phyloP scores from a whole-genome alignment of 2,797 vertebrate genomes.

The Eleutherodactylus coqui region DNA sequence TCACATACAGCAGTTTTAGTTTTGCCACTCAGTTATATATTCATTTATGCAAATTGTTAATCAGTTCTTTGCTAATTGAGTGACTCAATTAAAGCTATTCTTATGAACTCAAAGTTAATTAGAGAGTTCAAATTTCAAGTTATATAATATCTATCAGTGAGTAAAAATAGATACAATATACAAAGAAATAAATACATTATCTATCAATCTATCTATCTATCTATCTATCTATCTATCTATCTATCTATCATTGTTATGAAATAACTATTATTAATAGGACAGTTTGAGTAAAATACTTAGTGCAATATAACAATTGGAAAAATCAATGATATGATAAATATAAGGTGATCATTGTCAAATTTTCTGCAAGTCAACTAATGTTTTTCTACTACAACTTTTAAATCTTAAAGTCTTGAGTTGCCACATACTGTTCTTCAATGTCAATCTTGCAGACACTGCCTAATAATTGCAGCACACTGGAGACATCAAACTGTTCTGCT shows the following conservation, averaged over 20 bases:
- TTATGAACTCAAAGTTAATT: background rate
- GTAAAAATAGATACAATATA: too few species aligned
- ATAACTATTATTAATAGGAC: too few species aligned
- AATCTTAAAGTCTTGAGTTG: background rate
- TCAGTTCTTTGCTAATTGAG: background rate
- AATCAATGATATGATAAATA: background rate
- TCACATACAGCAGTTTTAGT: background rate
- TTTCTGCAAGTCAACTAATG: background rate
- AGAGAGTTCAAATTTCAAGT: background rate
- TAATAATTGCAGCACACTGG: background rate
- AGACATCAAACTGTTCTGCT: background rate
- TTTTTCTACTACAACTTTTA: background rate
- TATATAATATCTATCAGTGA: background rate
- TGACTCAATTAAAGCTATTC: background rate
- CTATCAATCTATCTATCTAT: too few species aligned
- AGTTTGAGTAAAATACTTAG: too few species aligned
- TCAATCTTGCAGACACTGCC: background rate
- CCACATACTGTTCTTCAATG: background rate
- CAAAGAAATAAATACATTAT: too few species aligned
- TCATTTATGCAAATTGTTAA: conserved; percentile 16
- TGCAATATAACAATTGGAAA: too few species aligned
- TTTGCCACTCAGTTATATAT: background rate
- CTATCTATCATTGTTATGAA: too few species aligned
- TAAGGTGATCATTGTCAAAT: background rate
- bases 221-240: background rate